These are phyloP conservation scores for Drosophila dunni DNA, from an alignment of 1,140 invertebrate species.

Conservation along the genomic window DNA sequence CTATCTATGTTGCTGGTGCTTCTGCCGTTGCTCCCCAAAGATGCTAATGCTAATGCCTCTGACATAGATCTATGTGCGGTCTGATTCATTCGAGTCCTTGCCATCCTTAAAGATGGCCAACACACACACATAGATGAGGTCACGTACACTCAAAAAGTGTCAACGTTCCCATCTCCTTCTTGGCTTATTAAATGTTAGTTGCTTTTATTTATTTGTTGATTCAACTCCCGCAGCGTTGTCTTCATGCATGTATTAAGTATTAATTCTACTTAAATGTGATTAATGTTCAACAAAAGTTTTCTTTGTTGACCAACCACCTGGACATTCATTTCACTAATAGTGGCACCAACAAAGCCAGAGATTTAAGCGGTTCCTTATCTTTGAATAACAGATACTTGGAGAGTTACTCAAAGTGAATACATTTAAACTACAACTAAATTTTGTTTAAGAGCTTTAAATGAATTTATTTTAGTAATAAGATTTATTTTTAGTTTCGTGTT, in stretches of 20 bases:
- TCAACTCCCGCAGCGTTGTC: conserved; percentile 36
- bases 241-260: conserved; percentile 58
- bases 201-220: conserved; percentile 29
- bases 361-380: neutral
- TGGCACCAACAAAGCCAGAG: neutral
- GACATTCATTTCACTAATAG: conserved; percentile 25
- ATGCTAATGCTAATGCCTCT: conserved; percentile 73
- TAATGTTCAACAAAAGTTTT: conserved; percentile 59
- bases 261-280: conserved; percentile 76
- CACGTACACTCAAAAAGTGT: conserved; percentile 33
- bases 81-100: conserved; percentile 65
- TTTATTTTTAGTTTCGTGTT: neutral
- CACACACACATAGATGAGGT: conserved; percentile 12
- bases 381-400: conserved; percentile 7
- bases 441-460: too few species aligned
- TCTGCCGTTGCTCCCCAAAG: conserved; percentile 1
- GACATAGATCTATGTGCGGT: conserved; percentile 78
- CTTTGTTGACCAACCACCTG: neutral
- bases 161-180: conserved; percentile 58
- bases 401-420: neutral
- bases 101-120: conserved; percentile 12
- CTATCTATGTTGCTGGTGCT: conserved; percentile 50
- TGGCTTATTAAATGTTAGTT: conserved; percentile 79
- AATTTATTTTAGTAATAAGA: too few species aligned
- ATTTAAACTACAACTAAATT: neutral